Percentiles rank a stretch among this genome's conserved stretches.
These are phyloP conservation scores for Botia kubotai DNA, from an alignment of 2,797 vertebrate species.

Conservation along the genomic window DNA sequence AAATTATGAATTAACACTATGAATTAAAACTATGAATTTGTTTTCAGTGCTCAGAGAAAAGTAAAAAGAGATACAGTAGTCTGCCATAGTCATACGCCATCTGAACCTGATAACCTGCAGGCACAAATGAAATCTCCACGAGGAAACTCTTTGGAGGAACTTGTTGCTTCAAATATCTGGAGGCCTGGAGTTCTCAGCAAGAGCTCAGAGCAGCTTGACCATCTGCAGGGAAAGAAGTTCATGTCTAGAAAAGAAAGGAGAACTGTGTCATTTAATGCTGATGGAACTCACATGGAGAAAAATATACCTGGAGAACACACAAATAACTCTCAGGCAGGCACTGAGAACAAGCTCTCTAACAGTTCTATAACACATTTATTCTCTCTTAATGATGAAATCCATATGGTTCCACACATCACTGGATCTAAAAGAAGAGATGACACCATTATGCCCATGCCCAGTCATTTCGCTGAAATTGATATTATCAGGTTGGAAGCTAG, in stretches of 20 bases:
- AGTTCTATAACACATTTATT: conserved; percentile 41
- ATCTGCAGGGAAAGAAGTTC: conserved; percentile 47
- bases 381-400: conserved; percentile 25
- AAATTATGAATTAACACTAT: not conserved
- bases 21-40: conserved; percentile 27
- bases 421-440: conserved; percentile 64
- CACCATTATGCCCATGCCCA: conserved; percentile 36
- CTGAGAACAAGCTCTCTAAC: conserved; percentile 6
- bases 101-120: conserved; percentile 55
- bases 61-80: conserved; percentile 35
- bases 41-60: conserved; percentile 66
- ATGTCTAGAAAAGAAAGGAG: conserved; percentile 56
- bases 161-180: conserved; percentile 65
- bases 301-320: conserved; percentile 37
- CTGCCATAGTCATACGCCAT: conserved; percentile 27
- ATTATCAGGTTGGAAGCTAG: conserved; percentile 69
- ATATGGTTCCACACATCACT: conserved; percentile 57
- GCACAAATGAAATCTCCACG: conserved; percentile 70
- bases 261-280: conserved; percentile 48
- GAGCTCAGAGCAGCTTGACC: conserved; percentile 82
- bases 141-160: conserved; percentile 83
- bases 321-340: not conserved
- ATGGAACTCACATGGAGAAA: conserved; percentile 61
- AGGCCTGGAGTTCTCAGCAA: conserved; percentile 72
- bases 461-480: conserved; percentile 59